These are phyloP conservation scores for Drosophila kurseongensis DNA, from an alignment of 1,140 invertebrate species.

Conservation along the genomic window DNA sequence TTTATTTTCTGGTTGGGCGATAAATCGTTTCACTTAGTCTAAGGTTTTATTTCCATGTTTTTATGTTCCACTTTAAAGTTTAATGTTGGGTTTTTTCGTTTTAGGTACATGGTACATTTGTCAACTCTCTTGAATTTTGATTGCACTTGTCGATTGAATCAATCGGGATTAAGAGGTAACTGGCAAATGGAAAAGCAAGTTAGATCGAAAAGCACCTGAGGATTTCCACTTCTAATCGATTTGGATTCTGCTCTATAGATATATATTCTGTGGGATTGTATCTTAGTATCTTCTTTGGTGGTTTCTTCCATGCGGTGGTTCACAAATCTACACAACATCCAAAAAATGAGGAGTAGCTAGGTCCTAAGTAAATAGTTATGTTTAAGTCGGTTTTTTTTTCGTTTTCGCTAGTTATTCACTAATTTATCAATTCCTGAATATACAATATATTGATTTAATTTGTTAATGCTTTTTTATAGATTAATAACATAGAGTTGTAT, in stretches of 20 bases:
- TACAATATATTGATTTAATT: slow-evolving; percentile 54
- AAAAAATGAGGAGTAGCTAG: slow-evolving; percentile 40
- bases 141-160: slow-evolving; percentile 24
- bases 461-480: slow-evolving; percentile 13
- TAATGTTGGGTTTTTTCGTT: neutral
- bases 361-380: slow-evolving; percentile 33
- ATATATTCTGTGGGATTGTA: slow-evolving; percentile 28
- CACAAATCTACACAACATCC: slow-evolving; percentile 37
- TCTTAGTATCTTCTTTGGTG: slow-evolving; percentile 28
- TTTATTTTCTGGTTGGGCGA: slow-evolving; percentile 12
- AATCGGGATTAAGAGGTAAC: neutral
- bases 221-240: slow-evolving; percentile 14
- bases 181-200: neutral
- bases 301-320: slow-evolving; percentile 41
- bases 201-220: slow-evolving; percentile 33
- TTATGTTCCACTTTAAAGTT: slow-evolving; percentile 11
- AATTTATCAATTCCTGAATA: slow-evolving; percentile 70
- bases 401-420: slow-evolving; percentile 41
- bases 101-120: slow-evolving; percentile 49
- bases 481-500: slow-evolving; percentile 25
- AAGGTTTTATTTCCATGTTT: slow-evolving; percentile 7
- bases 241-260: slow-evolving; percentile 1
- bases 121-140: slow-evolving; percentile 31
- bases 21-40: slow-evolving; percentile 32
- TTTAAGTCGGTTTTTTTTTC: slow-evolving; percentile 11